phyloP scores from a whole-genome alignment of 1,140 invertebrate species.

The Sitophilus oryzae region DNA sequence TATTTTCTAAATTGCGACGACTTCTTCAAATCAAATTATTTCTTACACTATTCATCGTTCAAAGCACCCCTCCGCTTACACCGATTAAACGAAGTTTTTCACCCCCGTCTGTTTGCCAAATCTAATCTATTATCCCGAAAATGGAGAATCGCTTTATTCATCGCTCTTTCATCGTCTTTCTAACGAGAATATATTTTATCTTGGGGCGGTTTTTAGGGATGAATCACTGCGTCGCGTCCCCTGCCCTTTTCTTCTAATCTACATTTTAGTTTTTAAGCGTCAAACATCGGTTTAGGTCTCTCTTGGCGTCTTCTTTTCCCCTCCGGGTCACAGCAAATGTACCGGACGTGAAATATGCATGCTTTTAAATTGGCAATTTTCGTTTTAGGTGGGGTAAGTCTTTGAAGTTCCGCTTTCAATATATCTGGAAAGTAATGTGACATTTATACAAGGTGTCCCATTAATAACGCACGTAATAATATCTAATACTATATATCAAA shows the following conservation, averaged over 20 bases:
- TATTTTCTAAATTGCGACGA: too few species aligned
- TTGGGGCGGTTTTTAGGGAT: neutral
- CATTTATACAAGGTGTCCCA: too few species aligned
- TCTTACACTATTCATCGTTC: too few species aligned
- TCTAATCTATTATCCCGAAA: slow-evolving; percentile 5
- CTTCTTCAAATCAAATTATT: too few species aligned
- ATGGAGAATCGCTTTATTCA: slow-evolving; percentile 4
- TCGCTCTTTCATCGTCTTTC: neutral
- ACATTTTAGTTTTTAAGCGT: neutral
- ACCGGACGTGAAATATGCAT: neutral
- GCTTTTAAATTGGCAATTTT: neutral
- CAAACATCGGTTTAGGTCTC: neutral
- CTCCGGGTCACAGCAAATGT: neutral
- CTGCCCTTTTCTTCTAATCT: neutral
- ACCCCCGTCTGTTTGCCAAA: slow-evolving; percentile 1
- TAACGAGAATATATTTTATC: slow-evolving; percentile 6
- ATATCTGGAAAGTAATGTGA: too few species aligned
- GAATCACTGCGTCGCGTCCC: neutral
- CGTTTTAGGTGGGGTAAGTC: neutral
- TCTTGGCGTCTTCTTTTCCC: neutral
- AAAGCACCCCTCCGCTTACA: too few species aligned
- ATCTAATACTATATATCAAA: too few species aligned
- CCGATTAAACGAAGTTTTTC: neutral
- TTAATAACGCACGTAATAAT: too few species aligned
- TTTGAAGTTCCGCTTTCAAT: too few species aligned